Evolutionary conservation across 2,888 invertebrate species (phyloP).

Genomic region (Dolichopus griseipennis): DNA sequence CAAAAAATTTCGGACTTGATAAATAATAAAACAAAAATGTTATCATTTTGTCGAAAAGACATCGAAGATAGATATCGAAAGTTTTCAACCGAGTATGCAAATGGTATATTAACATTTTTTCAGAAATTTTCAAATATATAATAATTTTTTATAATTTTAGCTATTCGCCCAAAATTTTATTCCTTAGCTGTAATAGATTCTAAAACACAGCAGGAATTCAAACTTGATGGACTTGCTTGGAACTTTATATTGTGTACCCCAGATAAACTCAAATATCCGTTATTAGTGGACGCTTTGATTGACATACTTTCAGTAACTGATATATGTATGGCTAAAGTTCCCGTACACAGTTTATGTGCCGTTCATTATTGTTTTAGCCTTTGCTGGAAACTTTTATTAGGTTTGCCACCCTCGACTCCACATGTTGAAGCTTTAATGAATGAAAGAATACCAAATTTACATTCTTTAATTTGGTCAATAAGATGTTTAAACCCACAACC

Average conservation of each 20-base stretch:
- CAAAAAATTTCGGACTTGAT: conserved; percentile 45
- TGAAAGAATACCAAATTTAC: conserved; percentile 62
- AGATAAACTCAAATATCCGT: conserved; percentile 80
- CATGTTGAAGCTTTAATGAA: conserved; percentile 75
- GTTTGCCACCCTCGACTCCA: conserved; percentile 80
- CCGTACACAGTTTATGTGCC: conserved; percentile 63
- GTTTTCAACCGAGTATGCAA: conserved; percentile 43
- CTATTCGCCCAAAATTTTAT: conserved; percentile 86
- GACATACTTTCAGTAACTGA: conserved; percentile 74
- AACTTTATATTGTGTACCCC: conserved; percentile 90
- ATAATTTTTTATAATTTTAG: conserved; percentile 33
- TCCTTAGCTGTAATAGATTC: conserved; percentile 69
- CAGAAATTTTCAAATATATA: conserved; percentile 39
- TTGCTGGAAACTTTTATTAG: conserved; percentile 59
- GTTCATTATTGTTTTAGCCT: conserved; percentile 79
- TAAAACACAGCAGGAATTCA: conserved; percentile 66
- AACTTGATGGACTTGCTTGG: conserved; percentile 84
- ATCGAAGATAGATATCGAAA: conserved; percentile 67
- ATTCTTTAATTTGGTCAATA: conserved; percentile 84
- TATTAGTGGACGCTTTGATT: conserved; percentile 76
- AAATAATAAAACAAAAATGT: conserved; percentile 51
- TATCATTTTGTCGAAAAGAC: conserved; percentile 59
- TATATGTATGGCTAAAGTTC: conserved; percentile 50
- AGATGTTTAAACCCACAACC: conserved; percentile 71
- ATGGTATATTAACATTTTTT: conserved; percentile 28